Base-by-base conservation (phyloP, 2,113 vertebrate genomes). In the Amblyornis subalaris region DNA sequence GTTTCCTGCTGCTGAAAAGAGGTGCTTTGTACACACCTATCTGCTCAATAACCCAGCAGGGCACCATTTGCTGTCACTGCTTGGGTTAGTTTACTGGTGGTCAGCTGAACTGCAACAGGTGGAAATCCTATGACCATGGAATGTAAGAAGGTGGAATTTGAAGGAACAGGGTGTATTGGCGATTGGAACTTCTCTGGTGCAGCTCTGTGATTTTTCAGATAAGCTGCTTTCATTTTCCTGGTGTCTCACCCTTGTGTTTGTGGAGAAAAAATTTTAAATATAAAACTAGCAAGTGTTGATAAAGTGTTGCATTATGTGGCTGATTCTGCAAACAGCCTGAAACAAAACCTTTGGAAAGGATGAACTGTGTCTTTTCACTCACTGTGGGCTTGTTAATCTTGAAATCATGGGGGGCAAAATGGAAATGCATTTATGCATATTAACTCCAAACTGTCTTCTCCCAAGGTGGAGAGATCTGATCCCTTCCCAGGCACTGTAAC, bases 171-270 rank as follows among this genome's bases (percentile, higher is more conserved):
- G 26, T 54, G 1, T 70, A 6, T 31, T 19, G 26, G 33, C 2
- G 4, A 5, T 4, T 66, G 26, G 21, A 33, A 54, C n/a, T 89
- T 86, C 40, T 40, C 14, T 74, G 48, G n/a, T 57, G 51, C 38
- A 92, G 25, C 44, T 85, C 45, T 40, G 25, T 60, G 44, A 23
- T 60, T 51, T 84, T 55, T 86, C 42, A 38, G 45, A 36, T 50
- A 55, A 45, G 4, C 8, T 78, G 18, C 8, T 13, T 74, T 90
- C 5, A 2, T 80, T 78, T 95, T 85, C 29, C 16, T 67, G 9
- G 12, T 60, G 9, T 71, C 48, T 90, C 53, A 20, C 25, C 19
- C 8, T 51, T 0, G 0, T 67, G 18, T 28, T 45, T 69, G 14
- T n/a, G 23, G 84, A 74, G n/a, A 61, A 69, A 31, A 45, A 3